These are phyloP conservation scores for Diaperis boleti DNA, from an alignment of 2,888 invertebrate species.

Conservation along the genomic window DNA sequence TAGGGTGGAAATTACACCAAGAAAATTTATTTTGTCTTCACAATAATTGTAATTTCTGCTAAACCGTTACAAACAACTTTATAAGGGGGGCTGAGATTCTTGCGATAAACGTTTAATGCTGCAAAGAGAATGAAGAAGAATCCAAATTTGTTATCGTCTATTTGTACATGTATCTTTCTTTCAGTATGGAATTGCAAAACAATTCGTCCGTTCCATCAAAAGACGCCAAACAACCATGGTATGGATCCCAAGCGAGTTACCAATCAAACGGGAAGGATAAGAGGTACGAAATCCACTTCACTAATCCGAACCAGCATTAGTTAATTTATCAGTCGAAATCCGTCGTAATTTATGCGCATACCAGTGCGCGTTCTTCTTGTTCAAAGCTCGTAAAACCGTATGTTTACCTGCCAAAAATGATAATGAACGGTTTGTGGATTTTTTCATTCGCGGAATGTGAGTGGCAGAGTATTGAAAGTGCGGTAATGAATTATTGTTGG, in stretches of 20 bases:
- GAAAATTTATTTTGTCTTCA: no score
- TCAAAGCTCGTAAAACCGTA: background rate
- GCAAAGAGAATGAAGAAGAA: no score
- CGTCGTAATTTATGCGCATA: background rate
- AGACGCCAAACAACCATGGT: constrained; percentile 54
- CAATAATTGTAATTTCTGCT: no score
- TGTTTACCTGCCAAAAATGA: no score
- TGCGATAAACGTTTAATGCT: no score
- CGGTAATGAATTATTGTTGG: constrained; percentile 7
- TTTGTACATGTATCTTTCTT: constrained; percentile 39
- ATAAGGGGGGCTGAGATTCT: no score
- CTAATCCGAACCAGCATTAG: no score
- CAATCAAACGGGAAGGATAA: constrained; percentile 49
- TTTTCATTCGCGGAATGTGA: background rate
- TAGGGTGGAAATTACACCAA: no score
- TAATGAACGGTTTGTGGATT: background rate
- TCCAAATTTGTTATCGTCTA: no score
- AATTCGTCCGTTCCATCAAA: constrained; percentile 44
- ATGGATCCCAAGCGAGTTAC: constrained; percentile 57
- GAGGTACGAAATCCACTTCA: constrained; percentile 53
- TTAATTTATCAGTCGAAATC: constrained; percentile 3
- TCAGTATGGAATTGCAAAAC: constrained; percentile 56
- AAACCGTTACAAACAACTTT: no score
- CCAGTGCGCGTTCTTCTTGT: background rate
- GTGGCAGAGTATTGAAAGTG: background rate